Base-by-base conservation (phyloP, 2,797 vertebrate species). In the Pteropus rufus region DNA sequence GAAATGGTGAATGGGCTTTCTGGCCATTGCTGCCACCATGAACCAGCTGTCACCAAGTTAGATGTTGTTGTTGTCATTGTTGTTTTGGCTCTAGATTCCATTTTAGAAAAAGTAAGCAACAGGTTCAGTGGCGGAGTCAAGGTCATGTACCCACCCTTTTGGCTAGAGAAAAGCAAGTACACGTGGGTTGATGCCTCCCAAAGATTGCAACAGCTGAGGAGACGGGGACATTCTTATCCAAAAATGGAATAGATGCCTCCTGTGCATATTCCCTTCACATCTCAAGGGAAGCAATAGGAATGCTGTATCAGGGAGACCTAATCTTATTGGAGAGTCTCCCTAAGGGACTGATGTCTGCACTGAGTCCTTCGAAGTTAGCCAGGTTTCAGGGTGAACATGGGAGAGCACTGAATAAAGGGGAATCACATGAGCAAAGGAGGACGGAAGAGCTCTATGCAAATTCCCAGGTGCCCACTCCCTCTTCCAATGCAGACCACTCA, bases 261-360 rank as follows among this genome's bases (percentile, higher is more conserved):
- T 52, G 5, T 0, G 15, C 10, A 2, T 3, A 1, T 11, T 64
- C 39, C 44, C 56, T 41, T 65, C 9, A 1, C 49, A 31, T n/a
- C 84, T 76, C 11, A 10, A 67, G 52, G 18, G 23, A 60, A 81
- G 2, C 0, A 0, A 58, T 58, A 36, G 19, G 34, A 16, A 36
- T 7, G n/a, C 14, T 44, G 3, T 58, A 2, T 29, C 7, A 0
- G 18, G 11, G 44, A 62, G 67, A 64, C 31, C 5, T 24, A 31
- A 39, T 24, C 44, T 60, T 70, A 34, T 0, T 14, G 15, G 44
- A 75, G 10, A 18, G 60, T 46, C 52, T 81, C 67, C 85, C 85
- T 58, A 7, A 9, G 41, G 52, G 67, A 10, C 15, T 16, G 65
- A 46, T 1, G 4, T 75, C 65, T 36, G 29, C 14, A 1, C 36